Evolutionary conservation across 2,797 vertebrate genomes (phyloP).

Genomic region (Myiothlypis chrysogaster): DNA sequence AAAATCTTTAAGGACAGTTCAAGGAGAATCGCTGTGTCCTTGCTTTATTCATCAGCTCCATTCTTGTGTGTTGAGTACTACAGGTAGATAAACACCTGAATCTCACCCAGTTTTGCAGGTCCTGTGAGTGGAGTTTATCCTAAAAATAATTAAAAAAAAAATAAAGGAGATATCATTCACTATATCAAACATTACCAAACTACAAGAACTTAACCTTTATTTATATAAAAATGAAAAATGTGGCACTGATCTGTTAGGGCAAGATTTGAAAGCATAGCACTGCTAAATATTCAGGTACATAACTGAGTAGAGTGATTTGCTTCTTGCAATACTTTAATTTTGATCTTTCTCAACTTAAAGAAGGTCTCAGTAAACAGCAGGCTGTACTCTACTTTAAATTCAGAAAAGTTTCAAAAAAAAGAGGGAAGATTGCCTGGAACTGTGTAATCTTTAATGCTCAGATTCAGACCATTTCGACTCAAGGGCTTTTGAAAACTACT

Average conservation of each 20-base stretch:
- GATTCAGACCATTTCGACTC: neutral
- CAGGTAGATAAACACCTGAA: neutral
- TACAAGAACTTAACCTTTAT: neutral
- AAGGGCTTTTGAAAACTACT: neutral
- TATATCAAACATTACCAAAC: neutral
- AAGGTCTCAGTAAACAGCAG: neutral
- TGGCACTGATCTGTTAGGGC: neutral
- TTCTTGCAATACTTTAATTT: neutral
- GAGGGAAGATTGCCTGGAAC: neutral
- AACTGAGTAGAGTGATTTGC: neutral
- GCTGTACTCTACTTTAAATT: neutral
- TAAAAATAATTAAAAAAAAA: neutral
- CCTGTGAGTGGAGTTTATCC: neutral
- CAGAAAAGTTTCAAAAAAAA: neutral
- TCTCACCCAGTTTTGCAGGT: neutral
- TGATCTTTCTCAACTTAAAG: neutral
- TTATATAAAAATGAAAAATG: neutral
- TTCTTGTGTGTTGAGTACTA: neutral
- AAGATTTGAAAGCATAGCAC: neutral
- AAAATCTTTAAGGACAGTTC: neutral
- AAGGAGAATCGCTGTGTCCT: neutral
- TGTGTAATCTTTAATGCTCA: neutral
- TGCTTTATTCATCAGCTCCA: neutral
- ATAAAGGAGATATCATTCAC: neutral
- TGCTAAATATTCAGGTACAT: neutral